Base-by-base conservation (phyloP, 2,888 invertebrate genomes). In the Diaphora mendica region DNA sequence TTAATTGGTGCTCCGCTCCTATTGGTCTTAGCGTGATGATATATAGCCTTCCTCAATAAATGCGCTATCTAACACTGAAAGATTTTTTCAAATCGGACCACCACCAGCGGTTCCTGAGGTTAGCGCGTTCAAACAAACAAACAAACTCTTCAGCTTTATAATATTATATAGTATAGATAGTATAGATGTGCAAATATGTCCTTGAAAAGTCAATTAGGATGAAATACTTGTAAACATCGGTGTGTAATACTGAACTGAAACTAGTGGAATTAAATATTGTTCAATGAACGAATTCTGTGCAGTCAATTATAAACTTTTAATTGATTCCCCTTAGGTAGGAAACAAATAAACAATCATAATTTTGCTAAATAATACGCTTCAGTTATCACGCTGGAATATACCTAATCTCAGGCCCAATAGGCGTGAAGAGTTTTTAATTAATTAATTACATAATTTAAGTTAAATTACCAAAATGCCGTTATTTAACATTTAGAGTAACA, bases 271-370 rank as follows among this genome's bases (percentile, higher is more conserved):
- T 4, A 30, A 62, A 33, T 55, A 59, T 42, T 55, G 17, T 44
- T 48, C 9, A 26, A 55, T 67, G 17, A 44, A 62, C 30, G 15
- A n/a, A 59, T 55, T 33, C 33, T 64, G 73, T 73, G 68, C 78
- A 76, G 67, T 73, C 78, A 72, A 73, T 76, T 73, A 70, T 64
- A 71, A 80, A 78, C 44, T 80, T 75, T 75, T 79, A 80, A 79
- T 79, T 78, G 71, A 72, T 71, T 69, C 67, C 66, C 48, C 20
- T 42, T 66, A n/a, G 69, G 65, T 42, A 44, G 33, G 67, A 59
- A 67, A 72, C 68, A 71, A 66, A 66, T 42, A 42, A 15, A 26
- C 66, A 44, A 42, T 44, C 9, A 30, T 42, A 30, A 5, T 44
- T 59, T 51, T 9, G n/a, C 0, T 55, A n/a, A 55, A 55, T 55